A percentile compares a stretch with the other conserved stretches of the same genome.
Conservation (phyloP, 2,888 invertebrate genomes). For the Furcula furcula region DNA sequence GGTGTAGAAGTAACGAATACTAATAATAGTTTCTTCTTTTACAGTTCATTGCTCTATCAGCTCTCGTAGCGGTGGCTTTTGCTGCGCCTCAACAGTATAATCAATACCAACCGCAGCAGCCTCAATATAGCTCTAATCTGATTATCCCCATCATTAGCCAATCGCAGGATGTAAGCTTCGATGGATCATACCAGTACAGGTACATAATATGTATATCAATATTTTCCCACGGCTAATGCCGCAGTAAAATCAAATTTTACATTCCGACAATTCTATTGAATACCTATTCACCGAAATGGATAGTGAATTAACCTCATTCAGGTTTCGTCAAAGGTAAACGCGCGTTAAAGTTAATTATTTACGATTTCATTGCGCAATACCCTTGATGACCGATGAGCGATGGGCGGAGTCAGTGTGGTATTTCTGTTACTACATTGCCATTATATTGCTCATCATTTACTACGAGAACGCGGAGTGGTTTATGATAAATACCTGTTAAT, state of each 20-base stretch:
- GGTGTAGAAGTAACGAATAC: no score
- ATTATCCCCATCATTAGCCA: slow-evolving; percentile 83
- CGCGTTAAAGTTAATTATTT: background rate
- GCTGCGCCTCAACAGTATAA: slow-evolving; percentile 58
- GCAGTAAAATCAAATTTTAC: no score
- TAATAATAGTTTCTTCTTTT: slow-evolving; percentile 21
- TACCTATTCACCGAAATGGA: no score
- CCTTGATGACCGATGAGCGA: background rate
- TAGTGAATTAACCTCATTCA: no score
- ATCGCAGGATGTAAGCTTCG: slow-evolving; percentile 76
- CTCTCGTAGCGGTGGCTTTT: slow-evolving; percentile 56
- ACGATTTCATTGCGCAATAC: background rate
- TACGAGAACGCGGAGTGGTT: background rate
- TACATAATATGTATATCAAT: no score
- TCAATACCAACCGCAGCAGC: slow-evolving; percentile 48
- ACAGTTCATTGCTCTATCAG: slow-evolving; percentile 64
- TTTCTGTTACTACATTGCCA: background rate
- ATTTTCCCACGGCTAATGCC: no score
- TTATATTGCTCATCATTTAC: background rate
- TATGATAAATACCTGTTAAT: no score
- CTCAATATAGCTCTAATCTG: slow-evolving; percentile 47
- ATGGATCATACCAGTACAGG: slow-evolving; percentile 84
- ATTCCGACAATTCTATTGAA: no score
- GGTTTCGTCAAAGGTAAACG: background rate
- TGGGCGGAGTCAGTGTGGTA: background rate